Percentiles rank a stretch among this genome's conserved stretches.
These are phyloP conservation scores for Pluvialis apricaria DNA, from an alignment of 2,113 vertebrate genomes.

Conservation along the genomic window DNA sequence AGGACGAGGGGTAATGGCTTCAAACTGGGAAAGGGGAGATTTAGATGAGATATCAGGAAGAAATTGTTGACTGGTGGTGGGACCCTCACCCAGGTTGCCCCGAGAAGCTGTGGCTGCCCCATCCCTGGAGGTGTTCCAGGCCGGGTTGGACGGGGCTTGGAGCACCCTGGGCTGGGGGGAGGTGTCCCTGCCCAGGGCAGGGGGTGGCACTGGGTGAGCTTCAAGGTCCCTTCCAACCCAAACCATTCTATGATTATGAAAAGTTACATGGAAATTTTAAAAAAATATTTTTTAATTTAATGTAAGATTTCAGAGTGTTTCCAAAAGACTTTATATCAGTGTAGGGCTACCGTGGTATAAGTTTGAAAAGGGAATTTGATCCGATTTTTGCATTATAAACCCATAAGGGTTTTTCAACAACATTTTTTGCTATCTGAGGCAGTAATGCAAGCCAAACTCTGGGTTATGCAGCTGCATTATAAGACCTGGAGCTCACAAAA, in stretches of 20 bases:
- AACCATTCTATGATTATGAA: background rate
- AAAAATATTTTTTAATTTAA: background rate
- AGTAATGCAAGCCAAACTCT: rapidly evolving
- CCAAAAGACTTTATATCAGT: background rate
- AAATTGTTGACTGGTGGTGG: too few relatives aligned
- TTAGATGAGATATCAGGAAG: too few relatives aligned
- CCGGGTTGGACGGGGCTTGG: too few relatives aligned
- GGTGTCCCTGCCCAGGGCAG: too few relatives aligned
- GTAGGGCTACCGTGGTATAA: background rate
- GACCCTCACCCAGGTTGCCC: too few relatives aligned
- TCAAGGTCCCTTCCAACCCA: too few relatives aligned
- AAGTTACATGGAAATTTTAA: background rate
- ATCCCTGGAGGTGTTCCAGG: too few relatives aligned
- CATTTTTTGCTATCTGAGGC: background rate
- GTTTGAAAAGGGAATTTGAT: background rate
- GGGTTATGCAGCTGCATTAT: background rate
- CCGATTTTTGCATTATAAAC: background rate
- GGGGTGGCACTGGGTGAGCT: too few relatives aligned
- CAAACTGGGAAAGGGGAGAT: too few relatives aligned
- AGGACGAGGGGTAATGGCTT: too few relatives aligned
- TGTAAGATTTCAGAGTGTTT: background rate
- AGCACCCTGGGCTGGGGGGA: too few relatives aligned
- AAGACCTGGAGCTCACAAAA: background rate
- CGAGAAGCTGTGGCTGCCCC: too few relatives aligned
- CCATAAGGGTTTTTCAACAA: background rate